These are phyloP conservation scores for Lepisosteus oculatus DNA, from an alignment of 2,113 vertebrate species.

Conservation along the genomic window DNA sequence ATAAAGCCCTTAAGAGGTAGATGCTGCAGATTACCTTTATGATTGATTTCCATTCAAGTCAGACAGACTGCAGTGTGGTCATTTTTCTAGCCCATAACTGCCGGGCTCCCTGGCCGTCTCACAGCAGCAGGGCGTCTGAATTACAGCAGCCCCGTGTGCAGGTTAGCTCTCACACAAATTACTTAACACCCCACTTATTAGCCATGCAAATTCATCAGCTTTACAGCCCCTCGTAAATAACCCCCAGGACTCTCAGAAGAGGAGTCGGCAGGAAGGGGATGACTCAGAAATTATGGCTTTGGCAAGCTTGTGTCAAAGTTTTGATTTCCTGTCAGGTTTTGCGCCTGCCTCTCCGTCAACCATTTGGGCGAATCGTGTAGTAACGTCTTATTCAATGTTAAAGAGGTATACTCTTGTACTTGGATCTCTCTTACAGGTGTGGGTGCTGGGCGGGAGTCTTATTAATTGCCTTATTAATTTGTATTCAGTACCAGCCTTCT, in stretches of 20 bases:
- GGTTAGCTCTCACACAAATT: slow-evolving; percentile 83
- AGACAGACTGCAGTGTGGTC: slow-evolving; percentile 81
- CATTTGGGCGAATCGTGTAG: slow-evolving; percentile 25
- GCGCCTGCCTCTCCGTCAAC: slow-evolving; percentile 9
- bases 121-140: slow-evolving; percentile 72
- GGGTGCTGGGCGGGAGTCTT: neutral
- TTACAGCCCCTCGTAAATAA: slow-evolving; percentile 71
- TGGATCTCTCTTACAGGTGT: slow-evolving; percentile 38
- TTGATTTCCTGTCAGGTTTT: neutral
- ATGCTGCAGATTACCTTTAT: slow-evolving; percentile 77
- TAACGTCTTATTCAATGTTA: slow-evolving; percentile 50
- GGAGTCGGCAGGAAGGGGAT: slow-evolving; percentile 73
- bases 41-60: slow-evolving; percentile 86
- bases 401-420: slow-evolving; percentile 47
- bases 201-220: slow-evolving; percentile 81
- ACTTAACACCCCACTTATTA: slow-evolving; percentile 79
- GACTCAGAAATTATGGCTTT: slow-evolving; percentile 64
- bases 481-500: slow-evolving; percentile 36
- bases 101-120: slow-evolving; percentile 65
- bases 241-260: slow-evolving; percentile 63
- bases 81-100: slow-evolving; percentile 76
- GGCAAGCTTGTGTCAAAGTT: slow-evolving; percentile 31
- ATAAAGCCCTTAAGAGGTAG: slow-evolving; percentile 67
- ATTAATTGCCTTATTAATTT: slow-evolving; percentile 20
- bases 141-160: slow-evolving; percentile 72